phyloP scores from a whole-genome alignment of 1,140 invertebrate species.

The Aradophagus sp. region DNA sequence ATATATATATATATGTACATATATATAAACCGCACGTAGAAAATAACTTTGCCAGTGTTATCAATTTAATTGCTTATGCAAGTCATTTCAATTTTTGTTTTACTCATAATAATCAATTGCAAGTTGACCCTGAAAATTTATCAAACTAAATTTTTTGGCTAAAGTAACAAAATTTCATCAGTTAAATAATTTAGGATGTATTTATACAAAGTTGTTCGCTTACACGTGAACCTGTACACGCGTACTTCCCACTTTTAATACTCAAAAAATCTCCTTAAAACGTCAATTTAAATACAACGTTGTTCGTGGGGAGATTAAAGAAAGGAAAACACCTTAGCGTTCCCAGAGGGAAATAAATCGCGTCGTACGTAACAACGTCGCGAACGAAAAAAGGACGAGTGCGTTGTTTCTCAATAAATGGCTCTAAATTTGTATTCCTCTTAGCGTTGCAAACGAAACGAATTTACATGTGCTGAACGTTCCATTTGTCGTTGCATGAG shows the following conservation, averaged over 20 bases:
- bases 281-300: slow-evolving; percentile 40
- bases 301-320: neutral
- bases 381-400: slow-evolving; percentile 15
- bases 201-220: too few relatives aligned
- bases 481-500: slow-evolving; percentile 21
- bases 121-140: too few relatives aligned
- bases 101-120: too few relatives aligned
- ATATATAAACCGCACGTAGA: too few relatives aligned
- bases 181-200: too few relatives aligned
- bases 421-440: slow-evolving; percentile 38
- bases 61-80: too few relatives aligned
- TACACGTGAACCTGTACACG: too few relatives aligned
- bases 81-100: too few relatives aligned
- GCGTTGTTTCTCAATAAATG: slow-evolving; percentile 39
- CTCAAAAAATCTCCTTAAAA: slow-evolving; percentile 39
- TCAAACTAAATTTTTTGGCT: too few relatives aligned
- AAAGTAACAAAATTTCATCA: too few relatives aligned
- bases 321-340: slow-evolving; percentile 20
- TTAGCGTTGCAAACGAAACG: slow-evolving; percentile 29
- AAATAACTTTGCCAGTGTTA: too few relatives aligned
- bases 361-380: slow-evolving; percentile 20
- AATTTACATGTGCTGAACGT: slow-evolving; percentile 34
- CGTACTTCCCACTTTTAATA: slow-evolving; percentile 10
- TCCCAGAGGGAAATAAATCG: slow-evolving; percentile 38
- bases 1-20: too few relatives aligned